Conservation (phyloP, 2,888 invertebrate species). For the Ptychoptera contaminata region DNA sequence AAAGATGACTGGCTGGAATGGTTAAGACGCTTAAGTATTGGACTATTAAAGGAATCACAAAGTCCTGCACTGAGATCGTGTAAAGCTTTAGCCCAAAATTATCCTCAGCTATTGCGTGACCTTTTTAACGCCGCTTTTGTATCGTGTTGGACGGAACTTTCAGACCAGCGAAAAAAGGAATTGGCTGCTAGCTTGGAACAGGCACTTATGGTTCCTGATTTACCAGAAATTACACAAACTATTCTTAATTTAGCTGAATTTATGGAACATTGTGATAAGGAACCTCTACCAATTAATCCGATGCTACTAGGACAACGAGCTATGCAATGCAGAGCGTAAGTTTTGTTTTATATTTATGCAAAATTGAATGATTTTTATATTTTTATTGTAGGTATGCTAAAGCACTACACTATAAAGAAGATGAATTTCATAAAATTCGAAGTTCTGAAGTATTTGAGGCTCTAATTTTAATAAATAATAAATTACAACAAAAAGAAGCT, state of each 20-base stretch:
- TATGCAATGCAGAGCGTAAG: constrained; percentile 71
- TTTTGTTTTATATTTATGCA: neutral
- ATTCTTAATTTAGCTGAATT: constrained; percentile 96
- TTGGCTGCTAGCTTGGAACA: constrained; percentile 74
- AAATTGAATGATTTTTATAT: neutral
- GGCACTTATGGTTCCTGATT: constrained; percentile 81
- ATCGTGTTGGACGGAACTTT: constrained; percentile 95
- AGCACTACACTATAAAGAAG: constrained; percentile 59
- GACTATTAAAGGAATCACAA: constrained; percentile 86
- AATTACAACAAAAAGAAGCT: constrained; percentile 94
- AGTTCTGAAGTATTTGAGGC: constrained; percentile 83
- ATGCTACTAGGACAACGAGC: constrained; percentile 82
- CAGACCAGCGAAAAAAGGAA: constrained; percentile 57
- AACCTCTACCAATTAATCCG: constrained; percentile 78
- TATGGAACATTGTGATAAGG: constrained; percentile 98
- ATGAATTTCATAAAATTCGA: constrained; percentile 74
- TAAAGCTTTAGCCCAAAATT: constrained; percentile 80
- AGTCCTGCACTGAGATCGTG: constrained; percentile 91
- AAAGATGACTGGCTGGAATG: constrained; percentile 99
- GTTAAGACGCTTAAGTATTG: constrained; percentile 82
- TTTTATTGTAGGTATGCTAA: constrained; percentile 32
- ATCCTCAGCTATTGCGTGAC: constrained; percentile 88
- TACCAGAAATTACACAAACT: constrained; percentile 91
- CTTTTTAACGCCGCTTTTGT: constrained; percentile 98
- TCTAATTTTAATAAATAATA: constrained; percentile 92